Evolutionary conservation across 1,140 invertebrate species (phyloP).

Genomic region (Nebria ingens): DNA sequence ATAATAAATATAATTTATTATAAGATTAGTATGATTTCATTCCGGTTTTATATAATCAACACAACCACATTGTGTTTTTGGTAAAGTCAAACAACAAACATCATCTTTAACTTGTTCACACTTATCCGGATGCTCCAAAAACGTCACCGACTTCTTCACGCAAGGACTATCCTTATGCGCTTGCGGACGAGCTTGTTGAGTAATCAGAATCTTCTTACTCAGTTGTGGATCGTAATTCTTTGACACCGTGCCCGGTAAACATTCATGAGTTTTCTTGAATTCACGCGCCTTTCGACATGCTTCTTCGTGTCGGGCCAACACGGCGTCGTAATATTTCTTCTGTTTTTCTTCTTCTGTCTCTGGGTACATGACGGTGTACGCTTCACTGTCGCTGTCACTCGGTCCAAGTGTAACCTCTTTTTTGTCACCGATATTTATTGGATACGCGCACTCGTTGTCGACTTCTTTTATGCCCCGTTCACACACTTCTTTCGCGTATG

Average conservation of each 20-base stretch:
- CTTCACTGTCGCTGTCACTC: background rate
- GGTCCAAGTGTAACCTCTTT: background rate
- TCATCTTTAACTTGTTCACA: constrained; percentile 24
- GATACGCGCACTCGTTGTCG: constrained; percentile 25
- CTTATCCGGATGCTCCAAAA: constrained; percentile 22
- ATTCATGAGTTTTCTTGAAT: constrained; percentile 16
- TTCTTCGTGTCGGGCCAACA: background rate
- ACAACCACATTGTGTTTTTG: constrained; percentile 25
- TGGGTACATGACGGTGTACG: constrained; percentile 16
- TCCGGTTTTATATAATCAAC: constrained; percentile 21
- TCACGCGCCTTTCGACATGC: constrained; percentile 21
- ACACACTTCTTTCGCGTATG: constrained; percentile 17
- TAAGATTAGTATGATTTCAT: background rate
- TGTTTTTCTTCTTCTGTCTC: constrained; percentile 8
- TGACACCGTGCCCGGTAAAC: background rate
- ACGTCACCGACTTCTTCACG: constrained; percentile 23
- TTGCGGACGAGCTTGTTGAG: background rate
- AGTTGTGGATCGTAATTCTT: constrained; percentile 1
- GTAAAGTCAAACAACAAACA: constrained; percentile 24
- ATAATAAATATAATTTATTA: too few species aligned
- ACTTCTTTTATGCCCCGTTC: constrained; percentile 27
- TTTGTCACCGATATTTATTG: constrained; percentile 21
- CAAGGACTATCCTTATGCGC: constrained; percentile 20
- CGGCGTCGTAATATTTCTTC: background rate
- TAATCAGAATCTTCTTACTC: constrained; percentile 5